These are phyloP conservation scores for Pseudopleuronectes americanus DNA, from an alignment of 2,797 vertebrate genomes.

Conservation along the genomic window DNA sequence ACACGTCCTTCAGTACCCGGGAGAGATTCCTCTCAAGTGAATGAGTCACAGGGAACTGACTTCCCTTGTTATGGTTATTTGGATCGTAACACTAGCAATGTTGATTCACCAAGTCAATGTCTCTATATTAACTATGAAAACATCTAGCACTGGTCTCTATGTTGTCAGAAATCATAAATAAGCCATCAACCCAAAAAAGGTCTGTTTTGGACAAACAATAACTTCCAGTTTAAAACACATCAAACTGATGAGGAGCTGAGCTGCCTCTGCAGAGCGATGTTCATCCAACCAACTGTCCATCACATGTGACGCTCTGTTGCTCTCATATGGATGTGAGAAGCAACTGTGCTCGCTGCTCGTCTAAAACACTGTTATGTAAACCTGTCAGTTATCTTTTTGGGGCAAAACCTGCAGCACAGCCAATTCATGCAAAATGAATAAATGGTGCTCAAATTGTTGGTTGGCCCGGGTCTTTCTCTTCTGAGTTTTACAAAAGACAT, in stretches of 20 bases:
- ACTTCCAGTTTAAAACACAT: slow-evolving; percentile 6
- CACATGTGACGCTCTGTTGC: slow-evolving; percentile 37
- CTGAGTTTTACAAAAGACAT: too few species aligned
- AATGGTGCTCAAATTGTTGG: too few species aligned
- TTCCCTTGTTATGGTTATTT: neutral
- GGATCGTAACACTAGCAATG: neutral
- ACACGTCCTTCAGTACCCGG: slow-evolving; percentile 49
- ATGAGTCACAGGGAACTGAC: neutral
- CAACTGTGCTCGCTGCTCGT: slow-evolving; percentile 29
- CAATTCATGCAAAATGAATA: neutral
- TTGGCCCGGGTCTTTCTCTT: too few species aligned
- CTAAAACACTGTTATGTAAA: slow-evolving; percentile 48
- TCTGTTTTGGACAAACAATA: neutral
- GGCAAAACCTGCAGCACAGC: slow-evolving; percentile 15
- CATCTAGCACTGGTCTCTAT: neutral
- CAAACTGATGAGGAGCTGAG: neutral
- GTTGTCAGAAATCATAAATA: too few species aligned
- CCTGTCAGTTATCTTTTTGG: slow-evolving; percentile 11
- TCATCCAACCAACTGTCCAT: slow-evolving; percentile 47
- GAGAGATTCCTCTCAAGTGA: slow-evolving; percentile 29
- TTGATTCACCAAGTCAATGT: neutral
- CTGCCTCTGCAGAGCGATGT: slow-evolving; percentile 33
- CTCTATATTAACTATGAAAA: neutral
- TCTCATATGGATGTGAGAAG: slow-evolving; percentile 37
- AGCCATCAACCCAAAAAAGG: neutral